Base-by-base conservation (phyloP, 2,888 invertebrate species). In the Volucella inanis region DNA sequence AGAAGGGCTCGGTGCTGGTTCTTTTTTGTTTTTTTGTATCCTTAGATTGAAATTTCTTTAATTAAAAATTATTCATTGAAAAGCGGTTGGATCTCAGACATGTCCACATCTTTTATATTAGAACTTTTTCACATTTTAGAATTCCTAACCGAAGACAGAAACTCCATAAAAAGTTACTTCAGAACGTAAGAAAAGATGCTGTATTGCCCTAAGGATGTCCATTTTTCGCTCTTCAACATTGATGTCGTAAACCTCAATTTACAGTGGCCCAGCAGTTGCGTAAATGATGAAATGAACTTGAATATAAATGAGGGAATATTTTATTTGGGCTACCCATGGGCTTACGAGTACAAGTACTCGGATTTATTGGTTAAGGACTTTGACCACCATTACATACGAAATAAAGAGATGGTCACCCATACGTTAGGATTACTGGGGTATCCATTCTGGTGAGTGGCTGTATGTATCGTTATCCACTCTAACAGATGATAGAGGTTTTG, bases 11-110 rank as follows among this genome's bases (percentile, higher is more conserved):
- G 3, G 11, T 47, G 11, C 18, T 22, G 18, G 15, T 50, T 52
- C 15, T 57, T 61, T 64, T 45, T 9, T 31, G 22, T 54, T 49
- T 55, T 54, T 67, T 31, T 61, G 11, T 15, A 55, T 38, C 72
- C 67, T 65, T 10, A 41, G 57, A 78, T 70, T 83, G 47, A 54
- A 61, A 78, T 74, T 64, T 65, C 57, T 77, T 82, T 84, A 75
- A 84, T 84, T 79, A 84, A 84, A 79, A 75, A 67, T 67, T 84
- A 64, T 75, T 65, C 79, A 65, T 79, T 84, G 79, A 75, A 84
- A 49, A 65, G 70, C 62, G 55, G 55, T 78, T 57, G 49, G 54
- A 65, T 61, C 54, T 55, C 78, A 68, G 47, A 72, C 61, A 31
- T 31, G 31, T 31, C 31, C 70, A 43, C 38, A 47, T 22, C 79